phyloP scores from a whole-genome alignment of 2,888 invertebrate species.

The Himalopsyche tibetana region DNA sequence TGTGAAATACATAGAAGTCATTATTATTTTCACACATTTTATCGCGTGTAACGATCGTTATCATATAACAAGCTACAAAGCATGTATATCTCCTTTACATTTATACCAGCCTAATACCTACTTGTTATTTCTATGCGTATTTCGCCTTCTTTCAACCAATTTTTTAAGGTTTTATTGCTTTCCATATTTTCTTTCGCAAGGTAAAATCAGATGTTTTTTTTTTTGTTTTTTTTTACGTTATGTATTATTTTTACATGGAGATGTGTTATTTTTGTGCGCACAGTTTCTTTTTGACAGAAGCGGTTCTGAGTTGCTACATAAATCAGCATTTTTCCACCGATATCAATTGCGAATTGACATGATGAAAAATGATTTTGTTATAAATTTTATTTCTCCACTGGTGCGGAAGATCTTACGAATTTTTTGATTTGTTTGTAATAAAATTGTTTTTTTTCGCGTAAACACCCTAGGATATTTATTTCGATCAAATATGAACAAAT shows the following conservation, averaged over 20 bases:
- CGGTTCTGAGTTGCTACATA: no score
- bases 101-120: conserved; percentile 11
- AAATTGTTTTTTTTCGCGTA: no score
- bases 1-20: not conserved
- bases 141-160: conserved; percentile 1
- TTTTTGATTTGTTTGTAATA: no score
- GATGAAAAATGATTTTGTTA: no score
- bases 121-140: conserved; percentile 15
- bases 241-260: not conserved
- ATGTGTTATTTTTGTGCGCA: not conserved
- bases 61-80: not conserved
- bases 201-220: not conserved
- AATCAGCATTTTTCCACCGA: no score
- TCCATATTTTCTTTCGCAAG: conserved; percentile 34
- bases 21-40: conserved; percentile 10
- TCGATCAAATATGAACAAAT: no score
- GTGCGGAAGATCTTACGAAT: no score
- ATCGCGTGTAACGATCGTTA: conserved; percentile 20
- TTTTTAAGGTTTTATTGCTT: conserved; percentile 26
- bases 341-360: no score
- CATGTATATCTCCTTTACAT: not conserved
- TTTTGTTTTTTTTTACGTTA: not conserved
- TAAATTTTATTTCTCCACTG: no score
- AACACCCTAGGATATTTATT: no score
- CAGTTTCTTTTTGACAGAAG: not conserved